Evolutionary conservation across 2,113 vertebrate genomes (phyloP).

Genomic region (Parus major): DNA sequence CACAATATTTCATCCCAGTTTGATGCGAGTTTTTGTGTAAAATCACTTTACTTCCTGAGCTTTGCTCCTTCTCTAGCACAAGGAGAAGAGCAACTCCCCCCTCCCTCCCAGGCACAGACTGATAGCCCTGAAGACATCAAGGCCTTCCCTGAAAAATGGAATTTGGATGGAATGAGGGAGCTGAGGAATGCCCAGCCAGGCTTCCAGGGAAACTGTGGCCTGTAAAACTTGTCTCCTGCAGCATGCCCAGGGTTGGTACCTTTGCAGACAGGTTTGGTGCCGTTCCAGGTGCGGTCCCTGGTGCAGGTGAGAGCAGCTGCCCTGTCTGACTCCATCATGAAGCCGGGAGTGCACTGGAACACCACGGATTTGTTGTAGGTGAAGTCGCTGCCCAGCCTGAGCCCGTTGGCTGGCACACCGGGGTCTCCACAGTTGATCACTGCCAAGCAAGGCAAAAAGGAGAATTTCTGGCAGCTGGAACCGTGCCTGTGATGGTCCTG

Average conservation of each 20-base stretch:
- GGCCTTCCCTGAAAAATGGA: neutral
- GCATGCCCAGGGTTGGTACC: slow-evolving; percentile 57
- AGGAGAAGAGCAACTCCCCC: neutral
- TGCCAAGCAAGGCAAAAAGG: slow-evolving; percentile 11
- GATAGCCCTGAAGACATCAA: neutral
- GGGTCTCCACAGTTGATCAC: slow-evolving; percentile 97
- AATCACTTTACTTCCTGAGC: neutral
- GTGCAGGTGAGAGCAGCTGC: slow-evolving; percentile 89
- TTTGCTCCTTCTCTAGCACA: neutral
- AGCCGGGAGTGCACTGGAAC: slow-evolving; percentile 91
- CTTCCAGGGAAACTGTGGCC: neutral
- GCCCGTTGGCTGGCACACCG: slow-evolving; percentile 90
- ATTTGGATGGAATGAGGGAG: fast-evolving
- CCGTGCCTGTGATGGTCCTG: fast-evolving
- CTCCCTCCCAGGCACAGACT: neutral
- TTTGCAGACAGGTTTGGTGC: slow-evolving; percentile 91
- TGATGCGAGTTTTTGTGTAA: neutral
- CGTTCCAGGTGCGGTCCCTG: slow-evolving; percentile 95
- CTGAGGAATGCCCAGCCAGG: fast-evolving
- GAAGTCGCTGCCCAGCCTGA: slow-evolving; percentile 88
- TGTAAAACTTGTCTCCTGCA: fast-evolving
- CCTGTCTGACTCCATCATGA: slow-evolving; percentile 89
- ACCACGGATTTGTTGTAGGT: slow-evolving; percentile 84
- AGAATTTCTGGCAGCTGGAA: neutral
- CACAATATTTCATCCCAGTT: neutral